Base-by-base conservation (phyloP, 2,797 vertebrate species). In the Protosalanx chinensis region DNA sequence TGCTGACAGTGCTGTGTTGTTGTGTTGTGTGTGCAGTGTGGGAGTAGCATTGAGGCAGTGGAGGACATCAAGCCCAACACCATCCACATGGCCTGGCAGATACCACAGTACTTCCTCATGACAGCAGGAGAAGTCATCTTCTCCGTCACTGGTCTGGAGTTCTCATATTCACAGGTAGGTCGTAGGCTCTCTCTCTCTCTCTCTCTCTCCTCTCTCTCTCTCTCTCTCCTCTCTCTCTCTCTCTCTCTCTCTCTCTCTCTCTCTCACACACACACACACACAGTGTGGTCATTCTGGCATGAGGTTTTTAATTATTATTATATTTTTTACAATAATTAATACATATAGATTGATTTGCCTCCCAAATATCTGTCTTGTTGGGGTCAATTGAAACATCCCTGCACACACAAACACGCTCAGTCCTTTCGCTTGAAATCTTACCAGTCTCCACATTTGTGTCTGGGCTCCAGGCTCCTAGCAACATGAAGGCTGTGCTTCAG, bases 401-500 rank as follows among this genome's bases (percentile, higher is more conserved):
- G 41, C 41, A 13, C 41, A 46, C 1, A 12, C 41, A 46, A 46
- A 37, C 7, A 37, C 6, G 7, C 35, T 46, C 6, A 37, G 6
- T 46, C 51, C 51, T n/a, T 6, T 56, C 51, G 5, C 51, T n/a
- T 56, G 41, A 12, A 13, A 46, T 46, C 41, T 46, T 3, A 46
- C 41, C 41, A 5, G 15, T 56, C 51, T 56, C 51, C 51, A n/a
- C 63, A 23, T 1, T 16, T 23, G 3, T 64, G 6, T 41, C 30
- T 71, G 18, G 18, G 79, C 60, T 68, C 0, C 77, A 99, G 98
- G 96, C 98, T 0, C 98, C 97, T 0, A 94, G 94, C 85, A 99
- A 96, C 78, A 99, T 99, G 98, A 99, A 99, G 89, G 88, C 98
- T 0, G 96, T 99, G 79, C 94, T 99, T 15, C 97, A 98, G 76